Conservation (phyloP, 2,113 vertebrate species). For the Saimiri boliviensis region DNA sequence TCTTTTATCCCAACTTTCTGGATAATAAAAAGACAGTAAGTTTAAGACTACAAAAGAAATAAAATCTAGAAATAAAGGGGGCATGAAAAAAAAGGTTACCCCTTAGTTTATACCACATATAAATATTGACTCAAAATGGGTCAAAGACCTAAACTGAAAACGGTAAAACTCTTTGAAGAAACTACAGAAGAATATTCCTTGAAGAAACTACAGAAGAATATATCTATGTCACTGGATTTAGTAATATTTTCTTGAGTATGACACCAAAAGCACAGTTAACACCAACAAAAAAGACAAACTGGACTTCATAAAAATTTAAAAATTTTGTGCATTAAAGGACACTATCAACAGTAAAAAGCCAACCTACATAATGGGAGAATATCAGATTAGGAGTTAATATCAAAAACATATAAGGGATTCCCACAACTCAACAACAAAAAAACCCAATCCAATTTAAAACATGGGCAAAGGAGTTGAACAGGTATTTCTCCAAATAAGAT, state of each 20-base stretch:
- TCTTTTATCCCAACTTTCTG: neutral
- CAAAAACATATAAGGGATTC: neutral
- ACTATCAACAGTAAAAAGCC: neutral
- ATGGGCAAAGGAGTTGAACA: neutral
- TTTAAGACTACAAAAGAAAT: neutral
- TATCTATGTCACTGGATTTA: neutral
- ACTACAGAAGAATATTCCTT: neutral
- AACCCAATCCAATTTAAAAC: neutral
- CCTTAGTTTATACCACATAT: neutral
- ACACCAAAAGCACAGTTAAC: neutral
- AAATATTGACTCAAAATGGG: neutral
- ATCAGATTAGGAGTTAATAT: neutral
- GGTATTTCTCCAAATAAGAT: neutral
- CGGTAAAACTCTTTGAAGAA: neutral
- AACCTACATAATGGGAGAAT: neutral
- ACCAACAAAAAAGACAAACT: neutral
- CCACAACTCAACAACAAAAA: neutral
- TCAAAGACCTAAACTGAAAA: neutral
- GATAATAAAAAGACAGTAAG: neutral
- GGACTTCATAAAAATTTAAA: neutral
- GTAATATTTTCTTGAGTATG: neutral
- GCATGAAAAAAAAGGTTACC: neutral
- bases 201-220: neutral
- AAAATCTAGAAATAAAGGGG: neutral
- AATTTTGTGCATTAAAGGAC: neutral